phyloP scores from a whole-genome alignment of 2,888 invertebrate species.

The Nomada ferruginata region DNA sequence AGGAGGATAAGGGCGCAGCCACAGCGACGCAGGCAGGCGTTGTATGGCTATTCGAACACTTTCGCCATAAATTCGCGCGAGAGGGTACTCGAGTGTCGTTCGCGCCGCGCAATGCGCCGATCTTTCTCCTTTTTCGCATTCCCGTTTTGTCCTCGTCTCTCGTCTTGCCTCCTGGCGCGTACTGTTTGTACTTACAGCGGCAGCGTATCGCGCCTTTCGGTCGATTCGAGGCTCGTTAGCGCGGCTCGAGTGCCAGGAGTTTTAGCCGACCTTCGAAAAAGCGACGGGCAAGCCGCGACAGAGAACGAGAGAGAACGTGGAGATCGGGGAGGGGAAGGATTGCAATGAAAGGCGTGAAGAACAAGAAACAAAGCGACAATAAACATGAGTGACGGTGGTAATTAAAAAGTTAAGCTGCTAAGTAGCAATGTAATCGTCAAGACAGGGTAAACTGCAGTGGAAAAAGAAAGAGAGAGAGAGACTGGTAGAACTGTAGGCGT shows the following conservation, averaged over 20 bases:
- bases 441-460: constrained; percentile 1
- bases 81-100: constrained; percentile 69
- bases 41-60: constrained; percentile 72
- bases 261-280: constrained; percentile 36
- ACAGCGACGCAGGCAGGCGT: constrained; percentile 38
- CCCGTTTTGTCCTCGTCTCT: constrained; percentile 25
- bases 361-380: constrained; percentile 77
- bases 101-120: constrained; percentile 56
- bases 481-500: constrained; percentile 19
- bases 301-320: neutral
- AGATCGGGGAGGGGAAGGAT: constrained; percentile 22
- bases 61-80: constrained; percentile 73
- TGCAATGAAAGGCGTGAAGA: constrained; percentile 41
- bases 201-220: constrained; percentile 54
- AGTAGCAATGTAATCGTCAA: constrained; percentile 60
- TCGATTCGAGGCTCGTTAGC: constrained; percentile 76
- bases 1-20: constrained; percentile 34
- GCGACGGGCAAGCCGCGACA: neutral
- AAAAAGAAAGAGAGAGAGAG: neutral
- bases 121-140: constrained; percentile 47
- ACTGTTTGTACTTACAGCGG: constrained; percentile 19
- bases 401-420: constrained; percentile 70
- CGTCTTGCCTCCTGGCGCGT: constrained; percentile 19
- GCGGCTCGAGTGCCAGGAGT: constrained; percentile 35
- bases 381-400: constrained; percentile 79